phyloP scores from a whole-genome alignment of 2,888 invertebrate genomes.

The Philopedon plagiatum region DNA sequence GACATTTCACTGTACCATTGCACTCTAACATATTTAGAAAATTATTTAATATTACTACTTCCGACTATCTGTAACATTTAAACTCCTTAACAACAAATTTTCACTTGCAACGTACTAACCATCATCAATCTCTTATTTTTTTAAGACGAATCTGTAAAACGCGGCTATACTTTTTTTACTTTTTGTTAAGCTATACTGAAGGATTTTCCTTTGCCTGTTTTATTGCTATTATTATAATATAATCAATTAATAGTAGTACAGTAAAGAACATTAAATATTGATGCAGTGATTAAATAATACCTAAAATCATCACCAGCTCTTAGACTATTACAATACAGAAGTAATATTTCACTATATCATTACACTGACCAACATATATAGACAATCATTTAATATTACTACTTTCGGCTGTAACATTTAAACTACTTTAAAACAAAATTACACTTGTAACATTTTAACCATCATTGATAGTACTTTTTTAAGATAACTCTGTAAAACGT shows the following conservation, averaged over 20 bases:
- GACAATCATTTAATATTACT: conserved; percentile 36
- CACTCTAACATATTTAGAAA: neutral
- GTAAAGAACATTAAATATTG: no score
- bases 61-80: conserved; percentile 37
- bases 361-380: neutral
- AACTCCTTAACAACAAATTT: conserved; percentile 59
- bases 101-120: conserved; percentile 64
- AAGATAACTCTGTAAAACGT: conserved; percentile 65
- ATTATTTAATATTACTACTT: conserved; percentile 41
- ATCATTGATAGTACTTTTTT: conserved; percentile 65
- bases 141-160: conserved; percentile 64
- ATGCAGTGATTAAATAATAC: no score
- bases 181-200: no score
- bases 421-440: conserved; percentile 59
- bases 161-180: conserved; percentile 54
- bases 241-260: no score
- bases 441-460: conserved; percentile 64
- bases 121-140: conserved; percentile 66
- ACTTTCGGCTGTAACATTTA: conserved; percentile 38
- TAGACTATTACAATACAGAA: neutral
- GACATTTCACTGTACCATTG: neutral
- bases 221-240: no score
- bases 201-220: no score
- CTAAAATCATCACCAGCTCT: neutral
- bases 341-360: neutral